Conservation (phyloP, 2,888 invertebrate species). For the Erebia aethiops region DNA sequence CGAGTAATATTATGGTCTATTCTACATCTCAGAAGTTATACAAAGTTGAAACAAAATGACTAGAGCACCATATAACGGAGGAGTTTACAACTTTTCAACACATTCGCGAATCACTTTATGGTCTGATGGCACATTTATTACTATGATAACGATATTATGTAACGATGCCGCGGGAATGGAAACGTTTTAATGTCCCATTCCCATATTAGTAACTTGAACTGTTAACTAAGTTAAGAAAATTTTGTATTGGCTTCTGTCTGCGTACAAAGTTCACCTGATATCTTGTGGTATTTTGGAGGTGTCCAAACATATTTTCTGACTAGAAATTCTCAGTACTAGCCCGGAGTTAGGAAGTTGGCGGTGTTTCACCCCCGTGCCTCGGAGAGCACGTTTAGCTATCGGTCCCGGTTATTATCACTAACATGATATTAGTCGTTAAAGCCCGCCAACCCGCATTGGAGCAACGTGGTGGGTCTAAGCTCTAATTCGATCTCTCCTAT, state of each 20-base stretch:
- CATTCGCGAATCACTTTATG: conserved; percentile 39
- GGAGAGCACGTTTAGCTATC: too few species aligned
- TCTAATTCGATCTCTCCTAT: too few species aligned
- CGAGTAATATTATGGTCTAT: too few species aligned
- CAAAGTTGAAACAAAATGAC: conserved; percentile 18
- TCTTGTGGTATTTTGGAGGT: background rate
- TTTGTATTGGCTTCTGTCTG: background rate
- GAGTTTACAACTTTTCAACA: conserved; percentile 34
- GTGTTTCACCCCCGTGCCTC: too few species aligned
- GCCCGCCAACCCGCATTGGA: too few species aligned
- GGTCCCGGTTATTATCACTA: too few species aligned
- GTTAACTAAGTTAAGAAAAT: conserved; percentile 7
- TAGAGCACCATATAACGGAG: conserved; percentile 11
- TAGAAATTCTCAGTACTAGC: too few species aligned
- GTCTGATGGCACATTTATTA: conserved; percentile 35
- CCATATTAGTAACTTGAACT: conserved; percentile 20
- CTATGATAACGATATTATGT: conserved; percentile 22
- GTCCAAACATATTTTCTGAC: too few species aligned
- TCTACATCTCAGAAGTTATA: background rate
- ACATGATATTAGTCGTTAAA: too few species aligned
- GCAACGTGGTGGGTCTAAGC: too few species aligned
- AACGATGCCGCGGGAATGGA: conserved; percentile 14
- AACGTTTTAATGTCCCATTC: conserved; percentile 24
- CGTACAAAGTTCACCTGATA: background rate
- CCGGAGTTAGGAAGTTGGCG: too few species aligned